phyloP scores from a whole-genome alignment of 2,113 vertebrate genomes.

The Xenopus tropicalis region DNA sequence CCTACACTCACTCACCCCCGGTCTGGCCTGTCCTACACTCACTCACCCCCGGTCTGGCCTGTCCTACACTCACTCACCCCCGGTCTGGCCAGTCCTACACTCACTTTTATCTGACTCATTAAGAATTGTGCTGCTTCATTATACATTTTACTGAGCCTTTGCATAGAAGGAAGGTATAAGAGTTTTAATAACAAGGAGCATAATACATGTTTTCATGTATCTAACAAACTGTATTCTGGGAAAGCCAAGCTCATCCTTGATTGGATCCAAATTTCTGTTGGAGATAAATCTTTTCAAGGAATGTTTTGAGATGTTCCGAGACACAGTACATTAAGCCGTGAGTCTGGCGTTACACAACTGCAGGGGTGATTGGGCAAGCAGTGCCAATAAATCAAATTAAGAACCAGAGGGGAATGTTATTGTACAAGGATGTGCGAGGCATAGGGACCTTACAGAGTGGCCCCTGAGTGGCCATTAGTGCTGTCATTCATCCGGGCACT shows the following conservation, averaged over 20 bases:
- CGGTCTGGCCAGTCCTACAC: too few relatives aligned
- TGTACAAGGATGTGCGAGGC: neutral
- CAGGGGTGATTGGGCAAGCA: neutral
- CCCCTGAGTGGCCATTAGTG: too few relatives aligned
- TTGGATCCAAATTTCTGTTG: too few relatives aligned
- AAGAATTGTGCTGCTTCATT: too few relatives aligned
- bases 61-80: too few relatives aligned
- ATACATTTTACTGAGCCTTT: too few relatives aligned
- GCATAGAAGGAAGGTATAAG: too few relatives aligned
- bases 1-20: too few relatives aligned
- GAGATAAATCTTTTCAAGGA: neutral
- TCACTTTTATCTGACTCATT: too few relatives aligned
- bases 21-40: too few relatives aligned
- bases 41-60: too few relatives aligned
- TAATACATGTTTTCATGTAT: neutral
- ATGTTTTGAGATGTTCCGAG: neutral
- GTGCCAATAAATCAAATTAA: neutral
- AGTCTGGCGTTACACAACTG: neutral
- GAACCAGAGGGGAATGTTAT: neutral
- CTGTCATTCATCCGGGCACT: neutral
- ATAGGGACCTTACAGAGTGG: neutral
- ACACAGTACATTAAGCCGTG: neutral
- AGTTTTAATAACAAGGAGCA: too few relatives aligned
- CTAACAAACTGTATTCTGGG: neutral
- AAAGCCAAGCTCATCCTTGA: neutral